Evolutionary conservation across 2,797 vertebrate species (phyloP).

Genomic region (Fratercula arctica): DNA sequence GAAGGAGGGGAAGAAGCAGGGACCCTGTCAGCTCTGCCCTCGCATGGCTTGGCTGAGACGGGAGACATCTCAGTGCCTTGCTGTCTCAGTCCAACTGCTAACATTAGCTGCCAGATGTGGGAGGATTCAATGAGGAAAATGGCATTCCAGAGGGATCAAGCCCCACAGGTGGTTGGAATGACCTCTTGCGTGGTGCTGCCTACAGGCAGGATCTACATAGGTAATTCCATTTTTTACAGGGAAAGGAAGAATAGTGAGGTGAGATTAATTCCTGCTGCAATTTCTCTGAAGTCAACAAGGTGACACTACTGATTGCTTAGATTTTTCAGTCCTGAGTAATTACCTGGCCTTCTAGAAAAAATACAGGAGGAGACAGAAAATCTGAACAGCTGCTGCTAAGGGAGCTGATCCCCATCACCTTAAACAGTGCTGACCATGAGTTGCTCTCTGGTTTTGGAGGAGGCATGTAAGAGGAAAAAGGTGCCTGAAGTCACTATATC

Average conservation of each 20-base stretch:
- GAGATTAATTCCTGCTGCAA: neutral
- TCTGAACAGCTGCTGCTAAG: neutral
- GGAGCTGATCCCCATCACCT: neutral
- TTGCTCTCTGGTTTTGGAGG: neutral
- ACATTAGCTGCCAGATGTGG: neutral
- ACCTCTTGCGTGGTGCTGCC: neutral
- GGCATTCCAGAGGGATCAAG: neutral
- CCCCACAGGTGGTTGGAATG: neutral
- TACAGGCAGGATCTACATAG: neutral
- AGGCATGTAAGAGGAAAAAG: neutral
- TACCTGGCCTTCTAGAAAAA: neutral
- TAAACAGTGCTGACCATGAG: neutral
- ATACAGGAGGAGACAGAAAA: neutral
- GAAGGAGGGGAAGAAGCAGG: neutral
- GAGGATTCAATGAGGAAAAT: neutral
- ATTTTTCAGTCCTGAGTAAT: constrained; percentile 18
- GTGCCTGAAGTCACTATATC: neutral
- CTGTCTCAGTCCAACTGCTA: neutral
- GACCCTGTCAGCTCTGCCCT: accelerated
- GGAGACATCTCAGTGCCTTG: neutral
- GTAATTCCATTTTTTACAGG: neutral
- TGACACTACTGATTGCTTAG: constrained; percentile 22
- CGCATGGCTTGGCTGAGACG: accelerated
- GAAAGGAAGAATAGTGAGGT: neutral
- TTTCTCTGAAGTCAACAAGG: constrained; percentile 5